phyloP scores from a whole-genome alignment of 2,113 vertebrate genomes.

The Poecile atricapillus region DNA sequence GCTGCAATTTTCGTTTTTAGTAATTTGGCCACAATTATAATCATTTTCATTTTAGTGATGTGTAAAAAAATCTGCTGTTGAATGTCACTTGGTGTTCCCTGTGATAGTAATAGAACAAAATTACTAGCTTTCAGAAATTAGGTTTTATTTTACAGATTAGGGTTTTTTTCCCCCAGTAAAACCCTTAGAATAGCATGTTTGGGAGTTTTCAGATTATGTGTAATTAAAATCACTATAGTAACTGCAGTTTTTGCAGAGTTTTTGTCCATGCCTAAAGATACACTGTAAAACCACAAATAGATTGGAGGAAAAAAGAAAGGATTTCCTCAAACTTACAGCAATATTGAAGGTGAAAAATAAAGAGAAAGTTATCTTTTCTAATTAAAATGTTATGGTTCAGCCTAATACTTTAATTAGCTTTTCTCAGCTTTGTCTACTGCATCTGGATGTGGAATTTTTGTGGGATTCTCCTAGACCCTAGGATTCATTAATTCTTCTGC shows the following conservation, averaged over 20 bases:
- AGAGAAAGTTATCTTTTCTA: not conserved
- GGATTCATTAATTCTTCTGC: not conserved
- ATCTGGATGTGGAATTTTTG: not conserved
- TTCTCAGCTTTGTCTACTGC: not conserved
- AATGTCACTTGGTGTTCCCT: not conserved
- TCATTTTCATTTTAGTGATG: not conserved
- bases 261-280: not conserved
- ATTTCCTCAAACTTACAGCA: not conserved
- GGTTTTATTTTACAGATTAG: not conserved
- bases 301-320: not conserved
- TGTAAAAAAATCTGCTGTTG: conserved; percentile 1
- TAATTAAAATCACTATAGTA: conserved; percentile 37
- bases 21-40: not conserved
- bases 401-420: conserved; percentile 15
- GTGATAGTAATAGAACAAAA: not conserved
- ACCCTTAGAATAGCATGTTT: not conserved
- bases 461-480: not conserved
- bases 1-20: conserved; percentile 15
- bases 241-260: not conserved
- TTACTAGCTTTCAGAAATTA: not conserved
- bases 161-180: accelerated
- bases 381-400: not conserved
- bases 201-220: not conserved
- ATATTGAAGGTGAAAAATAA: not conserved
- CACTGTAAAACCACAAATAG: not conserved